A percentile compares a stretch with the other conserved stretches of the same genome.
phyloP scores from a whole-genome alignment of 2,797 vertebrate genomes.

The Acomys russatus region DNA sequence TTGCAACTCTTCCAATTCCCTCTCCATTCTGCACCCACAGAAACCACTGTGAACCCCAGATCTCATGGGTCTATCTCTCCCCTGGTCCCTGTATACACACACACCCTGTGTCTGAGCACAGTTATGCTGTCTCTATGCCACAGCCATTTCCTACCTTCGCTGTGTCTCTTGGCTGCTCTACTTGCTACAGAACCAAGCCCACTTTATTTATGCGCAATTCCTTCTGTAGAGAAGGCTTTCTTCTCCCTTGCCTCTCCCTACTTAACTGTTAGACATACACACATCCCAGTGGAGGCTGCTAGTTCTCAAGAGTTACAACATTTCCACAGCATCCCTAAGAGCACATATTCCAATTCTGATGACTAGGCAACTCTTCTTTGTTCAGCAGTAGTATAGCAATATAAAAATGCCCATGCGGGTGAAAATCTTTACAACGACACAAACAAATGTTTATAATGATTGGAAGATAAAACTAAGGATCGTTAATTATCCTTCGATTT shows the following conservation, averaged over 20 bases:
- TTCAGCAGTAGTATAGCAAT: background rate
- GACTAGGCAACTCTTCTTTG: background rate
- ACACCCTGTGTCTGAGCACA: background rate
- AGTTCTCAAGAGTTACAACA: background rate
- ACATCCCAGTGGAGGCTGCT: background rate
- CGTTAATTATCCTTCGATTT: background rate
- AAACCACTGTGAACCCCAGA: background rate
- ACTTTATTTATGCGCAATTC: background rate
- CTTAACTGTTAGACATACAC: background rate
- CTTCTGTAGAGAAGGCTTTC: background rate
- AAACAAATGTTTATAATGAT: background rate
- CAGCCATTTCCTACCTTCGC: background rate
- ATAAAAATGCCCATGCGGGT: background rate
- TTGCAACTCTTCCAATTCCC: background rate
- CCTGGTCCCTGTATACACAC: background rate
- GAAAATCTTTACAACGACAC: background rate
- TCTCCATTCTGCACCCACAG: background rate
- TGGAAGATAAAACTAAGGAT: background rate
- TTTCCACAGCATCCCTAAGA: background rate
- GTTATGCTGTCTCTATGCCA: background rate
- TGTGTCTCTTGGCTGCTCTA: background rate
- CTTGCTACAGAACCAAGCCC: background rate
- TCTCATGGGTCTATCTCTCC: background rate
- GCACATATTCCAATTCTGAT: background rate
- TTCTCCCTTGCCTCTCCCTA: background rate